Evolutionary conservation across 1,140 invertebrate species (phyloP), one percentile per base, ranked within the genome.

Genomic region (Zophobas morio): DNA sequence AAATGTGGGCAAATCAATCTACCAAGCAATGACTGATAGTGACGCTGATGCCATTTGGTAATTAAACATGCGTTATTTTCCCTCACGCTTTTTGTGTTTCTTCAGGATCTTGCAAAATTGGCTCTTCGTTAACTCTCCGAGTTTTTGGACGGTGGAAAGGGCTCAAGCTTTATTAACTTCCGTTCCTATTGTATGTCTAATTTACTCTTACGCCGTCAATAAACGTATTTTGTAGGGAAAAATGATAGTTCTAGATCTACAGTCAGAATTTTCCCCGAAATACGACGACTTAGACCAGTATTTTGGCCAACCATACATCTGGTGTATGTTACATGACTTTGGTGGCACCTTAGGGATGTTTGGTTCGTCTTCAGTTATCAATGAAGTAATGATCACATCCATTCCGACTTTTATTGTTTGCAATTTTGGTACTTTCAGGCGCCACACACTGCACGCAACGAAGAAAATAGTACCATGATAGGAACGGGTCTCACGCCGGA

Each of bases 251-350:
- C 86, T 98, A 2, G 96, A 98, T 87, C 87, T 98, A 0, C 92
- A 94, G 79, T 94, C 96, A 0, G 97, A 99, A 84, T 90, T 94
- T 71, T 91, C 89, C 84, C 96, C 96, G 0, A 92, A 95, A 77
- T 98, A 95, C 81, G 84, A 88, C 0, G 87, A 90, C 70, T 90
- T 95, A 0, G 82, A 94, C 1, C 96, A 93, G 34, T 98, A 95
- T 86, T 98, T 92, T 86, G 96, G 96, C 0, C 96, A 98, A 82
- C 95, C 95, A 0, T 99, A 96, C 84, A 94, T 99, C 56, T 98
- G 96, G 96, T 97, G 96, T 84, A 98, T 98, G 96, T 86, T 99
- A 20, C 96, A 98, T 80, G 96, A 98, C 85, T 99, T 97, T 85
- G 97, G 97, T 4, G 97, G 96, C 0, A 96, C 94, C 0, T 87